Evolutionary conservation across 2,888 invertebrate genomes (phyloP).

Genomic region (Trachelus iudaicus): DNA sequence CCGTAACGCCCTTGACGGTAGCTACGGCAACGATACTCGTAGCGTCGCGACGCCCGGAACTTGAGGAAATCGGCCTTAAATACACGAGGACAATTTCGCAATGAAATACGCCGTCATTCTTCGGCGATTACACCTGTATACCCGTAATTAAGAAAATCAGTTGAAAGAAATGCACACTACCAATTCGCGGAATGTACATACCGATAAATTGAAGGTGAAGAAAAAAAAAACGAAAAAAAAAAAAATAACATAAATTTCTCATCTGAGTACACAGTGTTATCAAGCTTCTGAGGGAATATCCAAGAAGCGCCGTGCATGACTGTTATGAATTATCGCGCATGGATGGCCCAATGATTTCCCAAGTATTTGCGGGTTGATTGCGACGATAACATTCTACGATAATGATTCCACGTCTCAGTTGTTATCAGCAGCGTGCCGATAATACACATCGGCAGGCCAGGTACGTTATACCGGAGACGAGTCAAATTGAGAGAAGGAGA

Average conservation of each 20-base stretch:
- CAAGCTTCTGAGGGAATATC: background rate
- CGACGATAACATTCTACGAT: background rate
- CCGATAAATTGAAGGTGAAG: background rate
- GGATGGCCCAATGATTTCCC: background rate
- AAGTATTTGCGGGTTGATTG: background rate
- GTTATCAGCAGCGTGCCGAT: background rate
- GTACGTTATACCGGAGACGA: background rate
- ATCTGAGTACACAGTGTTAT: background rate
- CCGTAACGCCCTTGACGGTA: background rate
- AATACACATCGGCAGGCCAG: background rate
- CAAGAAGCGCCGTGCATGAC: background rate
- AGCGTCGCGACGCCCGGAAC: conserved; percentile 11
- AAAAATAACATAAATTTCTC: background rate
- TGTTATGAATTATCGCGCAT: background rate
- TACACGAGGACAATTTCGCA: background rate
- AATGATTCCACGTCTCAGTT: background rate
- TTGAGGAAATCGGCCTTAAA: conserved; percentile 5
- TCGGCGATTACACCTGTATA: background rate
- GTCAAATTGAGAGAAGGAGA: background rate
- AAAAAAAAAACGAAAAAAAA: background rate
- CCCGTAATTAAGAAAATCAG: background rate
- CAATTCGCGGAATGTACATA: background rate
- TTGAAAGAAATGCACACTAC: background rate
- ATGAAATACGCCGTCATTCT: background rate
- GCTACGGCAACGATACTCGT: background rate